Base-by-base conservation (phyloP, 2,797 vertebrate genomes). In the Psittacula echo region DNA sequence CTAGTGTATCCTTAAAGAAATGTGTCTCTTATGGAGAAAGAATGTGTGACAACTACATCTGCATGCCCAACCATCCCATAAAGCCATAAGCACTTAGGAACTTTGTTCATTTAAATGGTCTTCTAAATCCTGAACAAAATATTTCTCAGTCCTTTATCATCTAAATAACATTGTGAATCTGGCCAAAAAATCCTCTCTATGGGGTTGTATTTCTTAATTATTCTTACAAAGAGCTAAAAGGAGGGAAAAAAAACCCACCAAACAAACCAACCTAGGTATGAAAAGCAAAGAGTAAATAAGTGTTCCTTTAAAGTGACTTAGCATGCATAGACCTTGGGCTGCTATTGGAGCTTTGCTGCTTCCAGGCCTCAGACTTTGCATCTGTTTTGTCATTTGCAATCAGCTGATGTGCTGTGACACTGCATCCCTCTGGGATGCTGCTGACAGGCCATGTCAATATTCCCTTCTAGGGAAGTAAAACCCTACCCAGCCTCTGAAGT, bases 401-500 rank as follows among this genome's bases (percentile, higher is more conserved):
- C n/a, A 71, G 67, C 93, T 96, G 45, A 96, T 87, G 83, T 80
- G 93, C 89, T 86, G 30, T 94, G 96, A 96, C 94, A 95, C 91
- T 67, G 89, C 84, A 71, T 77, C 93, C 94, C 91, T 89, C 73
- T 71, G 96, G 95, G 95, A 93, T 75, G 85, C 2, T 89, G 85
- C 93, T 48, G 24, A 94, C 77, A 73, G 91, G 94, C 47, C 1
- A 26, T 87, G 95, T 82, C 95, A 93, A 61, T 93, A 96, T 91
- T 95, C 91, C 67, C 77, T 90, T 73, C 85, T 10, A 10, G 18
- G 77, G 65, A 77, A 83, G 37, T 10, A 24, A 27, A 1, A 2
- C 12, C 8, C 23, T 41, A 39, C 13, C 62, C 17, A 62, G 56
- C 23, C 64, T 92, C 75, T 26, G 3, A 30, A 62, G 50, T 13